These are phyloP conservation scores for Zaprionus bogoriensis DNA, from an alignment of 2,888 invertebrate species.

Conservation along the genomic window DNA sequence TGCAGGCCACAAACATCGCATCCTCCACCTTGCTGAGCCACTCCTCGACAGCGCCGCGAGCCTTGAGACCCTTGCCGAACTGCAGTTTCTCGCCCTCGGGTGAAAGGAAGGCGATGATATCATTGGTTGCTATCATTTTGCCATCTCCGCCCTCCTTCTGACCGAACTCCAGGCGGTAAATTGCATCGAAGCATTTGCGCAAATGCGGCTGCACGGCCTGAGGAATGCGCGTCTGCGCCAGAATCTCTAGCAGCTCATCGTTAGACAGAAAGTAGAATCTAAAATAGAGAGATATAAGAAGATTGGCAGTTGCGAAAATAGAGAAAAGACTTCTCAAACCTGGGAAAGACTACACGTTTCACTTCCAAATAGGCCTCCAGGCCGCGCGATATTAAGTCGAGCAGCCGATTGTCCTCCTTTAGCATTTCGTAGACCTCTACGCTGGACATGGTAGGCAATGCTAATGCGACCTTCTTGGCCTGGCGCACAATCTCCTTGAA, in stretches of 20 bases:
- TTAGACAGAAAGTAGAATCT: constrained; percentile 94
- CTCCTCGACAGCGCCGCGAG: constrained; percentile 94
- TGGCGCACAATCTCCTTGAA: constrained; percentile 95
- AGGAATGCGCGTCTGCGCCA: constrained; percentile 95
- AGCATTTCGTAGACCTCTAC: constrained; percentile 88
- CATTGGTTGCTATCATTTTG: constrained; percentile 87
- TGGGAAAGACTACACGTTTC: constrained; percentile 92
- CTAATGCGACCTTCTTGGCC: constrained; percentile 90
- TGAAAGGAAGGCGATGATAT: constrained; percentile 94
- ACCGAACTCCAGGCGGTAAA: constrained; percentile 90
- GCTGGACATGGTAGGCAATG: constrained; percentile 90
- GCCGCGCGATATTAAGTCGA: constrained; percentile 95
- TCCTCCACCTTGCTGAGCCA: constrained; percentile 96
- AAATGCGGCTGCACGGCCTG: constrained; percentile 95
- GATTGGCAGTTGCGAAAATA: fast-evolving
- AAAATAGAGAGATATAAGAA: background rate
- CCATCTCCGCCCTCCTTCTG: constrained; percentile 85
- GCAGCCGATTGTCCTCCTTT: constrained; percentile 88
- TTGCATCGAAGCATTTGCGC: constrained; percentile 94
- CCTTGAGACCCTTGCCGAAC: constrained; percentile 91
- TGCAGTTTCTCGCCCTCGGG: constrained; percentile 93
- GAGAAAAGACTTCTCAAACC: too few relatives aligned
- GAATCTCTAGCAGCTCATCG: constrained; percentile 93
- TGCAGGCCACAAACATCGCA: constrained; percentile 92
- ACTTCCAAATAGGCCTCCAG: constrained; percentile 94